Conservation (phyloP, 2,888 invertebrate genomes). For the Margaritifera margaritifera region DNA sequence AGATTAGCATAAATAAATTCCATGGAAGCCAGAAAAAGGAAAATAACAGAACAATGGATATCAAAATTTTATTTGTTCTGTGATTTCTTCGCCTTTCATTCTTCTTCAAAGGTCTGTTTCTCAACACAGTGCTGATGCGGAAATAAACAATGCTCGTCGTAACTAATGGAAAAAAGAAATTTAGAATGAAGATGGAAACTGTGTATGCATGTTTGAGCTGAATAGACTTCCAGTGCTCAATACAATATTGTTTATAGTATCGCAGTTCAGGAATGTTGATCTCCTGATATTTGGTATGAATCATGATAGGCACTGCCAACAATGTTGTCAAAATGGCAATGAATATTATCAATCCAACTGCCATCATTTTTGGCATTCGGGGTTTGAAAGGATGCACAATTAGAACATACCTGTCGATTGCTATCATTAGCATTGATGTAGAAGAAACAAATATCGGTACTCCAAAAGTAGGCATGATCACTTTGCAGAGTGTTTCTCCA, state of each 20-base stretch:
- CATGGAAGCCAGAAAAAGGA: slow-evolving; percentile 71
- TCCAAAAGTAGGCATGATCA: slow-evolving; percentile 68
- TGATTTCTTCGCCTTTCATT: slow-evolving; percentile 52
- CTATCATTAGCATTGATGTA: slow-evolving; percentile 68
- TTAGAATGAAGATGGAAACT: slow-evolving; percentile 58
- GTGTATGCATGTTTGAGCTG: slow-evolving; percentile 57
- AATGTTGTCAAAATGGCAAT: slow-evolving; percentile 56
- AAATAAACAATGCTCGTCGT: slow-evolving; percentile 63
- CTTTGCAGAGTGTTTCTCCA: slow-evolving; percentile 64
- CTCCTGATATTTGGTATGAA: slow-evolving; percentile 52
- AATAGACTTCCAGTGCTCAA: slow-evolving; percentile 61
- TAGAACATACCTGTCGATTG: slow-evolving; percentile 68
- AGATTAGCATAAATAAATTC: slow-evolving; percentile 62
- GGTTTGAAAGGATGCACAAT: slow-evolving; percentile 67
- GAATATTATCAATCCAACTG: slow-evolving; percentile 51
- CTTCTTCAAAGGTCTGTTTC: slow-evolving; percentile 56
- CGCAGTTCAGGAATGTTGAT: slow-evolving; percentile 50
- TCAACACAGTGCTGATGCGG: slow-evolving; percentile 62
- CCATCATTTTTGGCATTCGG: slow-evolving; percentile 57
- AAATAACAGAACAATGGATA: slow-evolving; percentile 67
- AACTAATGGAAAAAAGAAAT: slow-evolving; percentile 66
- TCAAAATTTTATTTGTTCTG: slow-evolving; percentile 67
- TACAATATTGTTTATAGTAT: slow-evolving; percentile 59
- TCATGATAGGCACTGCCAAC: slow-evolving; percentile 65
- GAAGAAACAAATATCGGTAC: slow-evolving; percentile 70